Evolutionary conservation across 2,113 vertebrate species (phyloP).

Genomic region (Ariopsis seemanni): DNA sequence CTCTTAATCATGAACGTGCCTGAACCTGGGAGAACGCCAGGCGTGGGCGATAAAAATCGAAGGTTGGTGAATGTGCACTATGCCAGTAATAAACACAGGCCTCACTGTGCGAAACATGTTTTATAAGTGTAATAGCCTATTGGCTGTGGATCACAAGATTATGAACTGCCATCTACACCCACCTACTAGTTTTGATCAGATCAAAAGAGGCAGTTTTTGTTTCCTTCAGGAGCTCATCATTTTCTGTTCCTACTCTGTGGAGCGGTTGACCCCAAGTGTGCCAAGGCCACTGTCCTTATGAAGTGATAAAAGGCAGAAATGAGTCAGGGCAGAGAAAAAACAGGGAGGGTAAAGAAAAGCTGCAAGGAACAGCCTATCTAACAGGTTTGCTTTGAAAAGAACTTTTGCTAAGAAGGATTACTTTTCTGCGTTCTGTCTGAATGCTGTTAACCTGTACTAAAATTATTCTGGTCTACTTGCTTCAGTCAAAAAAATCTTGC

Average conservation of each 20-base stretch:
- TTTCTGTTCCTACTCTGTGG: neutral
- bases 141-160: neutral
- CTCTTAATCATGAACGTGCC: neutral
- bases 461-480: neutral
- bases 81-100: neutral
- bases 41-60: neutral
- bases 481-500: neutral
- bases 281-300: neutral
- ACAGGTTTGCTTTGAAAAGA: constrained; percentile 5
- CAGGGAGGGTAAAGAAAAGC: neutral
- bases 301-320: constrained; percentile 6
- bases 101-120: neutral
- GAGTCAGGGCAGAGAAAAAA: neutral
- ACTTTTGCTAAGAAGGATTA: neutral
- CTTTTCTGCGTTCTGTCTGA: neutral
- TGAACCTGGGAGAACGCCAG: neutral
- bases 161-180: neutral
- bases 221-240: neutral
- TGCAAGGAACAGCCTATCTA: neutral
- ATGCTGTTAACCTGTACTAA: neutral
- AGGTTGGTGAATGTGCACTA: neutral
- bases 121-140: neutral
- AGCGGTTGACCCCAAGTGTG: neutral
- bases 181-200: neutral
- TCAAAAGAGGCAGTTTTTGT: neutral